A percentile compares a stretch with the other conserved stretches of the same genome.
These are phyloP conservation scores for Drosophila anomalata DNA, from an alignment of 2,888 invertebrate species.

Conservation along the genomic window DNA sequence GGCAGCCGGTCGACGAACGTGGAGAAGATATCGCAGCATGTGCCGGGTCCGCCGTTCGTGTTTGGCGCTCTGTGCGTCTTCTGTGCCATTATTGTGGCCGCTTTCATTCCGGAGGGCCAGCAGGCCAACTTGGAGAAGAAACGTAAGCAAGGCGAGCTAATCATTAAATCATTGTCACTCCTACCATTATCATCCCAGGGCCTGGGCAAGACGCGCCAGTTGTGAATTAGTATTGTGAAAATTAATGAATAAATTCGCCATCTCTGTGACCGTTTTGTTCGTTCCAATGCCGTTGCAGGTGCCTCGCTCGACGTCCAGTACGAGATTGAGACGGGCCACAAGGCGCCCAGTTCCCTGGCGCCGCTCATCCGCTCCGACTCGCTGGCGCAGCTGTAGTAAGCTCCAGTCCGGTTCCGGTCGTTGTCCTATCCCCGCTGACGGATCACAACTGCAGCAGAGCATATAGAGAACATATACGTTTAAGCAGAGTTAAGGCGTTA, in stretches of 20 bases:
- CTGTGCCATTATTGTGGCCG: slow-evolving; percentile 96
- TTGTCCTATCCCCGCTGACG: slow-evolving; percentile 29
- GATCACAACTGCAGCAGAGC: slow-evolving; percentile 36
- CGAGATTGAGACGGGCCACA: slow-evolving; percentile 91
- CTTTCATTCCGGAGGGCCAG: slow-evolving; percentile 91
- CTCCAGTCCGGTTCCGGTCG: slow-evolving; percentile 8
- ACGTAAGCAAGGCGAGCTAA: slow-evolving; percentile 84
- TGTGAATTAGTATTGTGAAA: slow-evolving; percentile 8
- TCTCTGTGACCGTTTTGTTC: neutral
- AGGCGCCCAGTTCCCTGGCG: slow-evolving; percentile 90
- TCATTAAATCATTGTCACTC: neutral
- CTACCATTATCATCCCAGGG: slow-evolving; percentile 1
- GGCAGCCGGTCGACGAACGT: slow-evolving; percentile 50
- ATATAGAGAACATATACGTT: slow-evolving; percentile 40
- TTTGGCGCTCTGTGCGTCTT: slow-evolving; percentile 98
- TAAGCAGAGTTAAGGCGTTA: slow-evolving; percentile 50
- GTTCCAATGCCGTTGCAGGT: slow-evolving; percentile 82
- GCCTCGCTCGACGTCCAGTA: slow-evolving; percentile 91
- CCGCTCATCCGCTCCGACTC: slow-evolving; percentile 92
- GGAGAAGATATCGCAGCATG: slow-evolving; percentile 87
- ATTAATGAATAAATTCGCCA: slow-evolving; percentile 7
- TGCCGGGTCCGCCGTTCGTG: slow-evolving; percentile 99
- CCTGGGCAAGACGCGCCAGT: slow-evolving; percentile 7
- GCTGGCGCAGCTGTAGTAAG: slow-evolving; percentile 88
- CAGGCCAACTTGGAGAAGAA: slow-evolving; percentile 86